These are phyloP conservation scores for Halcyon smyrnensis DNA, from an alignment of 2,797 vertebrate species.

Conservation along the genomic window DNA sequence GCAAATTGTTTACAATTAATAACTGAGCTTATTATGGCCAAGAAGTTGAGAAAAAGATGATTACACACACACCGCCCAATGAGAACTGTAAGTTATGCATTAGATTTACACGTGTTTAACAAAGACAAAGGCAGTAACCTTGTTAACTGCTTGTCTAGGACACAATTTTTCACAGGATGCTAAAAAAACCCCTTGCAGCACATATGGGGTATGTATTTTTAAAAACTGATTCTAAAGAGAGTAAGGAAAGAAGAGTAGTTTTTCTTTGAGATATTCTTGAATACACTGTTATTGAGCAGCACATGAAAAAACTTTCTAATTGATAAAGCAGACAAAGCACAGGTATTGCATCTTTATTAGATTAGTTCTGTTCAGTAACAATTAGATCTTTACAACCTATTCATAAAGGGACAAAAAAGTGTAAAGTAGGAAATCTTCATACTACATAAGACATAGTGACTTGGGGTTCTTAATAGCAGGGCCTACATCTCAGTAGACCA, in stretches of 20 bases:
- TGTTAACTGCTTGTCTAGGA: not conserved
- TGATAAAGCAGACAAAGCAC: not conserved
- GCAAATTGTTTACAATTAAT: not conserved
- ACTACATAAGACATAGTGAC: not conserved
- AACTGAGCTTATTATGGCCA: not conserved
- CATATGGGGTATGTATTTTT: not conserved
- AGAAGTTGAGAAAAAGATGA: not conserved
- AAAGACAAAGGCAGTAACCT: not conserved
- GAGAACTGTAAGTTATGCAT: not conserved
- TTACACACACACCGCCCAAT: accelerated
- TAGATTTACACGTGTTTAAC: not conserved
- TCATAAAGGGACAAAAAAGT: not conserved
- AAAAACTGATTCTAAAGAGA: not conserved
- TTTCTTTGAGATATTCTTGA: not conserved
- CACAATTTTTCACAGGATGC: not conserved
- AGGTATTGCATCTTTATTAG: not conserved
- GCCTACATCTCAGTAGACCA: not conserved
- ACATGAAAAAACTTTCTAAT: not conserved
- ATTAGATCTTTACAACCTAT: constrained; percentile 4
- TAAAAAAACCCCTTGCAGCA: not conserved
- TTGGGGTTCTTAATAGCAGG: not conserved
- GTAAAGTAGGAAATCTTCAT: not conserved
- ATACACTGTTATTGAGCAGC: not conserved
- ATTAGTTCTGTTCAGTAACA: constrained; percentile 11
- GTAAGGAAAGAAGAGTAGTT: not conserved